Percentiles rank a stretch among this genome's conserved stretches.
Conservation (phyloP, 2,888 invertebrate genomes). For the Stenolophus ochropezus region DNA sequence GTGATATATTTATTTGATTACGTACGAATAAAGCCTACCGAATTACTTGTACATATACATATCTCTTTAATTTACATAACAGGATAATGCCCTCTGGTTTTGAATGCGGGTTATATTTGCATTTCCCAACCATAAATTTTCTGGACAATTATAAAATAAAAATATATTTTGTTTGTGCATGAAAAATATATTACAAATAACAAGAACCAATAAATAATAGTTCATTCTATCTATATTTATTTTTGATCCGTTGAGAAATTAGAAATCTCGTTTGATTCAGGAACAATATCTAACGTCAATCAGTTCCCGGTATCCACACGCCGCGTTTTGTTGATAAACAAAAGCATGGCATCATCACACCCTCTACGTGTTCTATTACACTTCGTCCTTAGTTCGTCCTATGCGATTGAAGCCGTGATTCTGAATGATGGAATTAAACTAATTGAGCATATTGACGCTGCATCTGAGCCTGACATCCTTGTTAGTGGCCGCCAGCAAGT, state of each 20-base stretch:
- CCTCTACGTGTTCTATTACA: background rate
- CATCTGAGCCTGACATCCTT: slow-evolving; percentile 33
- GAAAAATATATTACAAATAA: background rate
- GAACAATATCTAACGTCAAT: background rate
- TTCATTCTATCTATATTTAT: background rate
- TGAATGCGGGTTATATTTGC: background rate
- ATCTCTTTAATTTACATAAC: background rate
- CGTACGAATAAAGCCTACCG: background rate
- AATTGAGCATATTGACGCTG: background rate
- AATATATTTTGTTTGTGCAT: background rate
- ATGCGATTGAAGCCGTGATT: background rate
- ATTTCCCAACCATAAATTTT: background rate
- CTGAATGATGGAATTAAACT: background rate
- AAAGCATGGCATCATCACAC: background rate
- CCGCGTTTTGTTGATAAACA: background rate
- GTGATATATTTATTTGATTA: background rate
- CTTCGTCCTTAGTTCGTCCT: background rate
- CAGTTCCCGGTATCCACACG: background rate
- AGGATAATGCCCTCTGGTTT: background rate
- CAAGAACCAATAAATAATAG: background rate
- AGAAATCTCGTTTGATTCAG: background rate
- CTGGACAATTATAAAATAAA: background rate
- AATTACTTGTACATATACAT: background rate
- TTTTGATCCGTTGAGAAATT: background rate
- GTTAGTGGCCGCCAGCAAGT: slow-evolving; percentile 9